Evolutionary conservation across 2,888 invertebrate species (phyloP).

Genomic region (Altica lythri): DNA sequence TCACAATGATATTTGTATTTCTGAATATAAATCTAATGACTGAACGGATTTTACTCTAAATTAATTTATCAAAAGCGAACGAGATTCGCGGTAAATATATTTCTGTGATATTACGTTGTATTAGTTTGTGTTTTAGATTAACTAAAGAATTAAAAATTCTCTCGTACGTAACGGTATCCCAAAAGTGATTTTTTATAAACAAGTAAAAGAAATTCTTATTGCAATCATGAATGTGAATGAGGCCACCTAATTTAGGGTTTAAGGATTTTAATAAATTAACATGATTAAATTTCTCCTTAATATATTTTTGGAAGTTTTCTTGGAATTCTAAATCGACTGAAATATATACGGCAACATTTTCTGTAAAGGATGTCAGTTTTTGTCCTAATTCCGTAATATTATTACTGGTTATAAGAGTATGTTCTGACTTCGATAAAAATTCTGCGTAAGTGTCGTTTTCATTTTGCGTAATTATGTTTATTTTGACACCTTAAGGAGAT

Average conservation of each 20-base stretch:
- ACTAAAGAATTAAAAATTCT: constrained; percentile 19
- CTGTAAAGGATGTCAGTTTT: neutral
- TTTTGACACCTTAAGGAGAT: neutral
- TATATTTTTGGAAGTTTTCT: constrained; percentile 5
- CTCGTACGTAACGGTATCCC: constrained; percentile 2
- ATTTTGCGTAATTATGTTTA: no score
- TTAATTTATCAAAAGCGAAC: constrained; percentile 16
- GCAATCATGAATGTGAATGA: neutral
- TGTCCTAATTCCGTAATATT: neutral
- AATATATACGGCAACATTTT: constrained; percentile 4
- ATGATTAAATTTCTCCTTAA: neutral
- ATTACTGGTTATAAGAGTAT: neutral
- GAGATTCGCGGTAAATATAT: constrained; percentile 17
- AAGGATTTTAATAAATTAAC: neutral
- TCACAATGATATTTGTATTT: neutral
- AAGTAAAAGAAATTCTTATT: constrained; percentile 4
- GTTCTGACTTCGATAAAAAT: constrained; percentile 3
- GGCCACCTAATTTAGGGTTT: neutral
- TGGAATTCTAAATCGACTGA: constrained; percentile 4
- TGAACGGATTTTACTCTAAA: constrained; percentile 15
- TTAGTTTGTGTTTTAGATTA: constrained; percentile 4
- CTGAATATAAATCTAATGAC: constrained; percentile 11
- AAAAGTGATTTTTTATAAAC: neutral
- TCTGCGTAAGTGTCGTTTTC: neutral
- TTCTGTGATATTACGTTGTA: constrained; percentile 20